Conservation (phyloP, 2,888 invertebrate species). For the Hartigia nigra region DNA sequence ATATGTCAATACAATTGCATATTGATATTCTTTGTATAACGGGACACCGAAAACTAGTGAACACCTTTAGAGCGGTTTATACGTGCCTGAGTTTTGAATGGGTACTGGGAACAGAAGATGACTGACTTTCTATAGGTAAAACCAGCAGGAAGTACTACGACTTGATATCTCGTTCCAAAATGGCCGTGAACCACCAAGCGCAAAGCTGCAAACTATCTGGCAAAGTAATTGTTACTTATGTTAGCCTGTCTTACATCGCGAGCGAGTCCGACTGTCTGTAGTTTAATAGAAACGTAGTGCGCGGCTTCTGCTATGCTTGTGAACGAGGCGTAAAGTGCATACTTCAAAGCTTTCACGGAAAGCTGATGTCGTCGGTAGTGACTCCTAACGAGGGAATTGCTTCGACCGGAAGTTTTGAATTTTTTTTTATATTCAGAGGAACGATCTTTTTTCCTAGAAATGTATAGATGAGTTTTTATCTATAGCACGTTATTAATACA, state of each 20-base stretch:
- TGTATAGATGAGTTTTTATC: no score
- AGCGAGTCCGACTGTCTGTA: background rate
- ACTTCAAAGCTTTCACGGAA: background rate
- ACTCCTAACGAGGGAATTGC: background rate
- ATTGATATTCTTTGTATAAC: background rate
- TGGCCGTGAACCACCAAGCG: background rate
- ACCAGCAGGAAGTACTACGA: background rate
- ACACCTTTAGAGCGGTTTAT: background rate
- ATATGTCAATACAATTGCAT: no score
- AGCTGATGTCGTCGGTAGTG: background rate
- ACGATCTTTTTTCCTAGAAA: background rate
- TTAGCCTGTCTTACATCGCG: background rate
- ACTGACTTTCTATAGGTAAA: background rate
- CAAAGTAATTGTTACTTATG: background rate
- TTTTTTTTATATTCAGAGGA: background rate
- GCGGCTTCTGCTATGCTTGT: background rate
- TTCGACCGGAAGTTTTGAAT: background rate
- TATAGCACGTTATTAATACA: background rate
- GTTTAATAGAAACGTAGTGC: background rate
- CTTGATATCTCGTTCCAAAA: background rate
- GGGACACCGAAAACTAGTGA: background rate
- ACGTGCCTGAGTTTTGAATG: background rate
- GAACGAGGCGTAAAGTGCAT: background rate
- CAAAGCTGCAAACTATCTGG: background rate
- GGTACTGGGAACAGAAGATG: background rate